These are phyloP conservation scores for Scomber scombrus DNA, from an alignment of 2,113 vertebrate species.

Conservation along the genomic window DNA sequence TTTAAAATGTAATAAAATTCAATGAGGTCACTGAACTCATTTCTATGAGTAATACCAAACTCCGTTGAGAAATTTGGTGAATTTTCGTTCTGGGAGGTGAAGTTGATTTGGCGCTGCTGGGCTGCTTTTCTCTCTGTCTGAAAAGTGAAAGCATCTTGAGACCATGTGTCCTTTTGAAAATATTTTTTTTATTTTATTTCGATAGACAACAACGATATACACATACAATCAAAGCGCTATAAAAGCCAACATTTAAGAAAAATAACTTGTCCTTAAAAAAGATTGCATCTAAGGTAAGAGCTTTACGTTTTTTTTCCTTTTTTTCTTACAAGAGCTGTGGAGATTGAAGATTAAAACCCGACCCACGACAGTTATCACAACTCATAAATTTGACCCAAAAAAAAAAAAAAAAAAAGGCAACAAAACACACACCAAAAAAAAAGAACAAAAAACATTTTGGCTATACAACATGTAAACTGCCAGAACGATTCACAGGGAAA, in stretches of 20 bases:
- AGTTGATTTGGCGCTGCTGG: neutral
- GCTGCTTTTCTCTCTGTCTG: no score
- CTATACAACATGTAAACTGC: constrained; percentile 93
- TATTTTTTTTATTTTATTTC: constrained; percentile 89
- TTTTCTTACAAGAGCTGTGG: constrained; percentile 84
- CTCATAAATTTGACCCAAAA: constrained; percentile 76
- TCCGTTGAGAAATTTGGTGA: neutral
- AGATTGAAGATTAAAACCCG: constrained; percentile 86
- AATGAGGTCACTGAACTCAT: neutral
- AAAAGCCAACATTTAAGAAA: constrained; percentile 99
- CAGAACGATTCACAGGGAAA: constrained; percentile 82
- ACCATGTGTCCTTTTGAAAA: constrained; percentile 90
- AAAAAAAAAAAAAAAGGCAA: neutral
- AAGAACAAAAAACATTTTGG: constrained; percentile 81
- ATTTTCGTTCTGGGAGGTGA: neutral
- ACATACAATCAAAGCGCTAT: constrained; percentile 99
- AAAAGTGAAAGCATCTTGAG: constrained; percentile 25
- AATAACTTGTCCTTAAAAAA: constrained; percentile 99
- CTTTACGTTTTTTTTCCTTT: constrained; percentile 85
- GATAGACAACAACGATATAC: constrained; percentile 96
- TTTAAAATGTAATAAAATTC: neutral
- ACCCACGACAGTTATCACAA: constrained; percentile 85
- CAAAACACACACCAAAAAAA: neutral
- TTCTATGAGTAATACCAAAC: neutral
- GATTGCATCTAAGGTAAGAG: constrained; percentile 99